These are phyloP conservation scores for Anas bernieri DNA, from an alignment of 2,797 vertebrate species.

Conservation along the genomic window DNA sequence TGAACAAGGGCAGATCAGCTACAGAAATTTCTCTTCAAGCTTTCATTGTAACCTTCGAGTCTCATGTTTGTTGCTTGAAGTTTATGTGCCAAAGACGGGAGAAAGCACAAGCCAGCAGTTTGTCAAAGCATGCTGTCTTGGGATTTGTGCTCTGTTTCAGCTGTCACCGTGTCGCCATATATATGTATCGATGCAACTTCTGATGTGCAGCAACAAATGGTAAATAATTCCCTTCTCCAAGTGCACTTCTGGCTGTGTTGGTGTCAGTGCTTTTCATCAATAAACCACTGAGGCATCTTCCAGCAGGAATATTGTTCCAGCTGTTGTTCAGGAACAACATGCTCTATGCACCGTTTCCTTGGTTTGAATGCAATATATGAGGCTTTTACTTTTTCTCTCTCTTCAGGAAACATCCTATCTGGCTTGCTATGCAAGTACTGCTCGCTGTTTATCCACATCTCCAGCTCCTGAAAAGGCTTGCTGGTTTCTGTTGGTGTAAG, in stretches of 20 bases:
- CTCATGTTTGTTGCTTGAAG: background rate
- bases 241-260: background rate
- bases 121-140: conserved; percentile 29
- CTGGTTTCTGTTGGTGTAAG: background rate
- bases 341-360: background rate
- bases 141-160: background rate
- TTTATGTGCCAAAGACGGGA: conserved; percentile 32
- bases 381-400: background rate
- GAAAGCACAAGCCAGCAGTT: conserved; percentile 56
- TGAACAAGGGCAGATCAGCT: background rate
- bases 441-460: background rate
- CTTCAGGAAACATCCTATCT: background rate
- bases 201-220: conserved; percentile 51
- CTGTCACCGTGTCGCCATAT: background rate
- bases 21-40: background rate
- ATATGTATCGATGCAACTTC: conserved; percentile 28
- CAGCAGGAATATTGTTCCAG: background rate
- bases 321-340: background rate
- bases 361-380: background rate
- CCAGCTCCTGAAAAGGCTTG: background rate
- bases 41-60: conserved; percentile 35
- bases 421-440: background rate
- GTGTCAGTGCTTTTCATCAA: conserved; percentile 48
- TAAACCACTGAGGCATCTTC: background rate
- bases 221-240: conserved; percentile 13